A percentile compares a stretch with the other conserved stretches of the same genome.
Evolutionary conservation across 2,797 vertebrate genomes (phyloP).

Genomic region (Podargus strigoides): DNA sequence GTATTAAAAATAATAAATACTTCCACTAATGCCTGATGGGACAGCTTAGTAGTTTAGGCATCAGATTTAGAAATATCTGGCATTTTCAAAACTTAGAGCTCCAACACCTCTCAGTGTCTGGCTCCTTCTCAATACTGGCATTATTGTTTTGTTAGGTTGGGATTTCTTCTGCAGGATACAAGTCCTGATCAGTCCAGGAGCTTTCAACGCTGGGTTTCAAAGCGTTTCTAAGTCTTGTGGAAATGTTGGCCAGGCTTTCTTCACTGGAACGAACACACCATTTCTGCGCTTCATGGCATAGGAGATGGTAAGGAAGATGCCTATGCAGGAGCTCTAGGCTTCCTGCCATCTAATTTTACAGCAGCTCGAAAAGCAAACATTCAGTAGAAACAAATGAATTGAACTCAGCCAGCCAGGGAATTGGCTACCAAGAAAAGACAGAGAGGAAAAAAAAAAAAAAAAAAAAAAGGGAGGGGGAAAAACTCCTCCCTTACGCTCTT

Average conservation of each 20-base stretch:
- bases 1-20: slow-evolving; percentile 35
- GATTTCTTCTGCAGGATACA: background rate
- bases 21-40: background rate
- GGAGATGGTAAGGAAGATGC: slow-evolving; percentile 31
- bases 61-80: background rate
- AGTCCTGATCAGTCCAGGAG: background rate
- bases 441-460: background rate
- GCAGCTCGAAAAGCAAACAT: slow-evolving; percentile 32
- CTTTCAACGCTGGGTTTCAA: background rate
- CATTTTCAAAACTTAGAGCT: background rate
- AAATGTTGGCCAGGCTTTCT: background rate
- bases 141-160: background rate
- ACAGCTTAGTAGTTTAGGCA: slow-evolving; percentile 6
- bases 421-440: background rate
- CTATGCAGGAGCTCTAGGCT: slow-evolving; percentile 20
- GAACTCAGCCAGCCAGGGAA: background rate
- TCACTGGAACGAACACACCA: background rate
- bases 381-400: slow-evolving; percentile 14
- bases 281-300: background rate
- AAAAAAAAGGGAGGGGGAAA: background rate
- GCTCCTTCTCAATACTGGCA: background rate
- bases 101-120: background rate
- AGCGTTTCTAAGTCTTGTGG: background rate
- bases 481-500: background rate
- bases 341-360: slow-evolving; percentile 57